Percentiles rank a stretch among this genome's conserved stretches.
Conservation (phyloP, 2,113 vertebrate genomes). For the Ptyas mucosa region DNA sequence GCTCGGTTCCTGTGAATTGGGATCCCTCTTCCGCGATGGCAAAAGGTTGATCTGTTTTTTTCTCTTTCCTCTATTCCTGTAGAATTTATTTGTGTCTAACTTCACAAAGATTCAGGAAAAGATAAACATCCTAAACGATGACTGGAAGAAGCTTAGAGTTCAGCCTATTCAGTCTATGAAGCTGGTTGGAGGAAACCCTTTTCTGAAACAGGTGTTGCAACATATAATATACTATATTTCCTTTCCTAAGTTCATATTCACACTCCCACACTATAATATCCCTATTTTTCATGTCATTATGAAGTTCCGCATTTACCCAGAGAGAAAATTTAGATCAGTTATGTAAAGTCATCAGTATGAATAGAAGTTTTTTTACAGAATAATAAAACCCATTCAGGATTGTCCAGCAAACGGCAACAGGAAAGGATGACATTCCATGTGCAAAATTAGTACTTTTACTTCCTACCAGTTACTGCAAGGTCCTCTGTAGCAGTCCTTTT, state of each 20-base stretch:
- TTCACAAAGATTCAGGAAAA: constrained; percentile 87
- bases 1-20: fast-evolving
- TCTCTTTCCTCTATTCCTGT: constrained; percentile 7
- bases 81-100: constrained; percentile 91
- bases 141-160: constrained; percentile 89
- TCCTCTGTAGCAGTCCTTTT: neutral
- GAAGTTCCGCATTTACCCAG: neutral
- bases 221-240: neutral
- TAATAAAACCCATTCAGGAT: neutral
- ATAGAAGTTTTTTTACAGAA: neutral
- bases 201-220: constrained; percentile 83
- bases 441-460: neutral
- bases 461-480: neutral
- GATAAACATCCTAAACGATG: constrained; percentile 85
- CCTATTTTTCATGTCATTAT: neutral
- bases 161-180: constrained; percentile 86
- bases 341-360: neutral
- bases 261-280: neutral
- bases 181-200: constrained; percentile 73
- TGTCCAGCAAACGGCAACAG: neutral
- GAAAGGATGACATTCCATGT: neutral
- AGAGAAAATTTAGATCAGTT: neutral
- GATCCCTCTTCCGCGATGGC: neutral
- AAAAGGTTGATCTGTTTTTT: neutral
- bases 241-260: neutral